phyloP scores from a whole-genome alignment of 2,797 vertebrate genomes.

The Pipistrellus pipistrellus region DNA sequence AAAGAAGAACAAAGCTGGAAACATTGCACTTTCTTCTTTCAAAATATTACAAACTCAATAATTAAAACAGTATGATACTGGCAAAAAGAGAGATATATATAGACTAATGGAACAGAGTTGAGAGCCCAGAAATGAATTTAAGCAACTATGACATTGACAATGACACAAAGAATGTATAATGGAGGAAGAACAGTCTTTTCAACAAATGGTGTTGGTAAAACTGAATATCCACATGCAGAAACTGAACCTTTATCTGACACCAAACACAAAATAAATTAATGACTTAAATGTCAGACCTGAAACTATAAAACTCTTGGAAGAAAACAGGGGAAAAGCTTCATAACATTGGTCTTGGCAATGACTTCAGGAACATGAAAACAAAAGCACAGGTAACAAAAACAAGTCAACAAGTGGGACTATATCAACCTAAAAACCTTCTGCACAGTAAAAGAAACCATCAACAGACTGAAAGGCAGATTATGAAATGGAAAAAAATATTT shows the following conservation, averaged over 20 bases:
- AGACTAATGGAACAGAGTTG: background rate
- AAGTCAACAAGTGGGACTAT: background rate
- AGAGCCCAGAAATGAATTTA: background rate
- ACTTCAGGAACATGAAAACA: background rate
- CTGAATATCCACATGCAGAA: background rate
- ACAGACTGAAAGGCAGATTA: background rate
- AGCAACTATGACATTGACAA: background rate
- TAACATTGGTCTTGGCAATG: background rate
- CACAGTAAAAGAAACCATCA: background rate
- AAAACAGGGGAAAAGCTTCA: background rate
- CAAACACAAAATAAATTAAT: background rate
- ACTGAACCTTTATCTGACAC: background rate
- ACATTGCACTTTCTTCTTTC: background rate
- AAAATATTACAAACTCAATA: background rate
- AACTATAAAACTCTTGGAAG: background rate
- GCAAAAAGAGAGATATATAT: background rate
- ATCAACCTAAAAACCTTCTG: background rate
- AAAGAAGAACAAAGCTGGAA: constrained; percentile 31
- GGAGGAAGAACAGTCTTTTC: background rate
- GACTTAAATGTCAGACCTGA: background rate
- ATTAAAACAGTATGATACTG: background rate
- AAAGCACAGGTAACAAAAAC: background rate
- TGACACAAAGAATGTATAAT: background rate
- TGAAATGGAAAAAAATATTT: background rate
- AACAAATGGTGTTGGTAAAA: background rate